Evolutionary conservation across 2,797 vertebrate species (phyloP).

Genomic region (Argyrosomus regius): DNA sequence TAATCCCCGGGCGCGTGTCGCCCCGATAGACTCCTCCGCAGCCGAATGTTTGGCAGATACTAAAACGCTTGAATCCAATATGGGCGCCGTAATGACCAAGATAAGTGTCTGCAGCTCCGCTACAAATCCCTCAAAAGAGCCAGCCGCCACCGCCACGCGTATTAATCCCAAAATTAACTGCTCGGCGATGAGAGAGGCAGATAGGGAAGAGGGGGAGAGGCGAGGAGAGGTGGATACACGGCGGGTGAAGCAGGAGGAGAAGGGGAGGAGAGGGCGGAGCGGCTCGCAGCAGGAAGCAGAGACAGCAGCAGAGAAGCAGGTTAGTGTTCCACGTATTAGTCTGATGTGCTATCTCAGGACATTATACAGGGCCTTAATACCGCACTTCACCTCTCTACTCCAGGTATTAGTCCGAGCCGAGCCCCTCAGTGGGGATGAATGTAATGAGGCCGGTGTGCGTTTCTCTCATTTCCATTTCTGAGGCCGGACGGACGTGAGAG

Average conservation of each 20-base stretch:
- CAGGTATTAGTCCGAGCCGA: constrained; percentile 63
- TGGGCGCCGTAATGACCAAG: constrained; percentile 89
- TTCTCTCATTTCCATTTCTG: constrained; percentile 59
- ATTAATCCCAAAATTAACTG: constrained; percentile 90
- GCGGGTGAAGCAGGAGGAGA: constrained; percentile 79
- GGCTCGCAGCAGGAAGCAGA: constrained; percentile 51
- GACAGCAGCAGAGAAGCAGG: constrained; percentile 59
- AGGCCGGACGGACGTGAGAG: constrained; percentile 32
- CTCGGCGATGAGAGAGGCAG: constrained; percentile 84
- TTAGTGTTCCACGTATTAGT: constrained; percentile 63
- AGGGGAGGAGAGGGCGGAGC: constrained; percentile 53
- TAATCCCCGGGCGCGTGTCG: constrained; percentile 87
- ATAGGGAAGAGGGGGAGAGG: constrained; percentile 85
- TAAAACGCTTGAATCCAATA: constrained; percentile 88
- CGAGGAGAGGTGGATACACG: constrained; percentile 85
- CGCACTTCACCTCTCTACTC: constrained; percentile 49
- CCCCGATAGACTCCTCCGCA: constrained; percentile 83
- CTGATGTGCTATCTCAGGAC: constrained; percentile 57
- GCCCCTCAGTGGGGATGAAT: constrained; percentile 40
- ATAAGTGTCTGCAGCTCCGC: constrained; percentile 88
- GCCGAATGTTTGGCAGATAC: constrained; percentile 86
- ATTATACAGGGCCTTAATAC: constrained; percentile 60
- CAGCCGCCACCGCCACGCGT: constrained; percentile 77
- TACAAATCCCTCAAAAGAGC: constrained; percentile 90
- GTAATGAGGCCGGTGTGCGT: constrained; percentile 47